A percentile compares a stretch with the other conserved stretches of the same genome.
phyloP scores from a whole-genome alignment of 1,140 invertebrate species.

The Brachionus koreanus region DNA sequence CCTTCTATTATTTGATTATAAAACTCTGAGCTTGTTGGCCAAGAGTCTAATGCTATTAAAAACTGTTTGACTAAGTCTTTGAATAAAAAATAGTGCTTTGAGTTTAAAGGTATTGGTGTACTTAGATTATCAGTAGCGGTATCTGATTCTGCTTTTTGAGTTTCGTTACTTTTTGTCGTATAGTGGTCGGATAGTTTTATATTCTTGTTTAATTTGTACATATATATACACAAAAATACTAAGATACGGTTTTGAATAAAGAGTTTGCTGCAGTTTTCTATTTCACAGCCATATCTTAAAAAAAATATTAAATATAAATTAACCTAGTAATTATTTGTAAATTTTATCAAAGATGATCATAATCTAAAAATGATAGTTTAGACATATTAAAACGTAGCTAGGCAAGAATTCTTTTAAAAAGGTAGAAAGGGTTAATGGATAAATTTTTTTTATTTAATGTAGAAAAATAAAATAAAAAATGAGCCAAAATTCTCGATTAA shows the following conservation, averaged over 20 bases:
- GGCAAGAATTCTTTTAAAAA: too few species aligned
- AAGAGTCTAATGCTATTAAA: conserved; percentile 9
- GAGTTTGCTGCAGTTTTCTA: background rate
- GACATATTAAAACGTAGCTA: too few species aligned
- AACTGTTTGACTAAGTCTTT: conserved; percentile 41
- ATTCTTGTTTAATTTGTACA: conserved; percentile 41
- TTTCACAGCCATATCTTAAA: conserved; percentile 13
- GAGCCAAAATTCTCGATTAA: too few species aligned
- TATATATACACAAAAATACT: conserved; percentile 31
- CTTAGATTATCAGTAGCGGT: background rate
- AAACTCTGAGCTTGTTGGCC: conserved; percentile 25
- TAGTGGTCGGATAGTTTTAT: background rate
- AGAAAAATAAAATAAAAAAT: too few species aligned
- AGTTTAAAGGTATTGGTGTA: background rate
- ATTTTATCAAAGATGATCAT: too few species aligned
- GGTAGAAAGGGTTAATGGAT: too few species aligned
- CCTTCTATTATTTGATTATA: conserved; percentile 44
- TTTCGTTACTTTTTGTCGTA: background rate
- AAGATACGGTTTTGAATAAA: conserved; percentile 13
- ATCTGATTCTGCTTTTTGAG: background rate
- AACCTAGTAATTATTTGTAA: too few species aligned
- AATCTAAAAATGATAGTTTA: too few species aligned
- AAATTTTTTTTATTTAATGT: too few species aligned
- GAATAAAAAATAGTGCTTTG: conserved; percentile 24
- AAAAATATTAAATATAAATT: too few species aligned